A percentile compares a stretch with the other conserved stretches of the same genome.
phyloP scores from a whole-genome alignment of 2,797 vertebrate species.

The Phalanger gymnotis region DNA sequence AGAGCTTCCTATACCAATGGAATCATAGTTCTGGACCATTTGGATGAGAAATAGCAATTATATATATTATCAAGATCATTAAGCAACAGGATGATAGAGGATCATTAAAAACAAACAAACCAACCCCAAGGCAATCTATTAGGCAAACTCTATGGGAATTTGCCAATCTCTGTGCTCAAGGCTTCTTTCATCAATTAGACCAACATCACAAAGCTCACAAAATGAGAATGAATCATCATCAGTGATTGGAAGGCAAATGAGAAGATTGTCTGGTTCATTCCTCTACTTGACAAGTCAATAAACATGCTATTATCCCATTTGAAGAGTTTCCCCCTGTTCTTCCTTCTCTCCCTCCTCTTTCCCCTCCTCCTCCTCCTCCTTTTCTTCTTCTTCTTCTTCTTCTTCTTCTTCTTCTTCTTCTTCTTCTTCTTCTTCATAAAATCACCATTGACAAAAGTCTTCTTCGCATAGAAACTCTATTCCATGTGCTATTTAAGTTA shows the following conservation, averaged over 20 bases:
- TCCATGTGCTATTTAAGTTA: not conserved
- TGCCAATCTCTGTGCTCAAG: not conserved
- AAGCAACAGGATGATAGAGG: slow-evolving; percentile 43
- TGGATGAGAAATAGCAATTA: slow-evolving; percentile 47
- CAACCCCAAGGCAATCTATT: not conserved
- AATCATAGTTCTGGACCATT: not conserved
- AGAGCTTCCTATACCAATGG: not conserved
- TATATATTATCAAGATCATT: slow-evolving; percentile 52
- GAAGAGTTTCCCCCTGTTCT: not conserved
- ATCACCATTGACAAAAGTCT: not conserved
- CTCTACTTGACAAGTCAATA: not conserved
- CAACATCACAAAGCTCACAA: slow-evolving; percentile 15
- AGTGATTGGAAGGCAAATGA: slow-evolving; percentile 18
- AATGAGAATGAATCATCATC: slow-evolving; percentile 11
- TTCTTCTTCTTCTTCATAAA: no score
- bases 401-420: no score
- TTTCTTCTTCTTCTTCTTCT: no score
- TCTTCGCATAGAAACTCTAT: not conserved
- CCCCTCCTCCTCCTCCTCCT: no score
- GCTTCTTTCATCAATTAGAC: slow-evolving; percentile 19
- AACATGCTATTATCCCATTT: not conserved
- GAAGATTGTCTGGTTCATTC: slow-evolving; percentile 28
- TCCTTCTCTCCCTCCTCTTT: not conserved
- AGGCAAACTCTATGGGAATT: not conserved
- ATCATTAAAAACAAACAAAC: slow-evolving; percentile 38